Evolutionary conservation across 2,888 invertebrate species (phyloP).

Genomic region (Tenthredo livida): DNA sequence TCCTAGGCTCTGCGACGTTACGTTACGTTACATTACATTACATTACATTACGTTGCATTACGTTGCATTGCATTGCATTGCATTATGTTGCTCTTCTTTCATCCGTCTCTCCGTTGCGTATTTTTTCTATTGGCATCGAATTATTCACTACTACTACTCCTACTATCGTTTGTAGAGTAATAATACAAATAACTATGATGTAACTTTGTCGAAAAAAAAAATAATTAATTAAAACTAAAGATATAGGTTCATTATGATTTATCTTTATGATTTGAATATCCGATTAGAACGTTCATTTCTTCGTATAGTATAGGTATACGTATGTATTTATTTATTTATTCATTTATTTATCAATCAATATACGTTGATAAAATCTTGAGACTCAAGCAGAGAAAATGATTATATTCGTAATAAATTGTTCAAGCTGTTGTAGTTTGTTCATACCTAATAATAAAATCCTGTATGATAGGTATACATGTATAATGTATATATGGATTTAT

Average conservation of each 20-base stretch:
- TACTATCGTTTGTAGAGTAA: not conserved
- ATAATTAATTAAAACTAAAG: no score
- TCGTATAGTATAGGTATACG: no score
- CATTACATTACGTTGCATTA: not conserved
- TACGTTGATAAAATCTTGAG: not conserved
- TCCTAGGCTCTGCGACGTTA: not conserved
- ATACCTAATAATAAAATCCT: not conserved
- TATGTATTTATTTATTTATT: no score
- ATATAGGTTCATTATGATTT: no score
- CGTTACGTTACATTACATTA: not conserved
- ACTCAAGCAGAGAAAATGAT: not conserved
- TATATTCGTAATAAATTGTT: not conserved
- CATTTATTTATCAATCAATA: no score
- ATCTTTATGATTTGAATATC: no score
- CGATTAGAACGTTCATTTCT: no score
- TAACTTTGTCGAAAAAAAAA: no score
- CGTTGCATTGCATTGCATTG: no score
- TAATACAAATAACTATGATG: no score
- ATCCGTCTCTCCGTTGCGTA: not conserved
- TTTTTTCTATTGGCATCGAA: not conserved
- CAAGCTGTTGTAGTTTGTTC: slow-evolving; percentile 22
- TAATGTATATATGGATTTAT: not conserved
- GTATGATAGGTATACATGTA: not conserved
- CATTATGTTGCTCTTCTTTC: slow-evolving; percentile 16
- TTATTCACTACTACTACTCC: not conserved